These are phyloP conservation scores for Bombus fervidus DNA, from an alignment of 1,140 invertebrate species.

Conservation along the genomic window DNA sequence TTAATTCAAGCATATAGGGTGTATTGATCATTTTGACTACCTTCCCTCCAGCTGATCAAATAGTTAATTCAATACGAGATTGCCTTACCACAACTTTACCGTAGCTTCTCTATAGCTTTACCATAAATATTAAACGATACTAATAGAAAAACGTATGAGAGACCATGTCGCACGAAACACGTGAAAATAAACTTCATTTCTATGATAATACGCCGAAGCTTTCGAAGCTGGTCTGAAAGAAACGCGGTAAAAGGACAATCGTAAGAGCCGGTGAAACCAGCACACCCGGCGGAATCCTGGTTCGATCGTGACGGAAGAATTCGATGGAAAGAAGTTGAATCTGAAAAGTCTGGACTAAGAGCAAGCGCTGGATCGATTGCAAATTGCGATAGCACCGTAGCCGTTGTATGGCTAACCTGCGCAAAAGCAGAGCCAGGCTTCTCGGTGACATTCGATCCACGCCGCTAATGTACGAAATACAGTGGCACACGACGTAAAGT, in stretches of 20 bases:
- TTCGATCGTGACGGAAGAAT: not conserved
- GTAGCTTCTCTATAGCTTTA: no score
- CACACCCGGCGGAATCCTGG: not conserved
- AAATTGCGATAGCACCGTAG: not conserved
- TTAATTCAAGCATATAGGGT: not conserved
- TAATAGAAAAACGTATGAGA: no score
- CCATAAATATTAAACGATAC: no score
- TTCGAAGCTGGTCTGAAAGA: not conserved
- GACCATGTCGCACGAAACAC: no score
- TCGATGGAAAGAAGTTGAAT: not conserved
- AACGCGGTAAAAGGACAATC: not conserved
- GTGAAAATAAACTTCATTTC: no score
- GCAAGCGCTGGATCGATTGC: slow-evolving; percentile 10
- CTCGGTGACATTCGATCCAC: slow-evolving; percentile 23
- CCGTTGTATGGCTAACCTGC: not conserved
- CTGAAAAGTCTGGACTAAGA: not conserved
- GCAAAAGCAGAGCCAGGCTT: not conserved
- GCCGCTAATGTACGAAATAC: slow-evolving; percentile 9
- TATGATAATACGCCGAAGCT: no score
- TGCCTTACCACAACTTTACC: no score
- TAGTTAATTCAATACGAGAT: no score
- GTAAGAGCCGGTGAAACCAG: not conserved
- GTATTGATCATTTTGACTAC: no score
- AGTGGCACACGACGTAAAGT: not conserved
- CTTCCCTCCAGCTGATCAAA: no score